These are phyloP conservation scores for Actinernus sp. DNA, from an alignment of 92 coral and sea anemone genomes.

Conservation along the genomic window DNA sequence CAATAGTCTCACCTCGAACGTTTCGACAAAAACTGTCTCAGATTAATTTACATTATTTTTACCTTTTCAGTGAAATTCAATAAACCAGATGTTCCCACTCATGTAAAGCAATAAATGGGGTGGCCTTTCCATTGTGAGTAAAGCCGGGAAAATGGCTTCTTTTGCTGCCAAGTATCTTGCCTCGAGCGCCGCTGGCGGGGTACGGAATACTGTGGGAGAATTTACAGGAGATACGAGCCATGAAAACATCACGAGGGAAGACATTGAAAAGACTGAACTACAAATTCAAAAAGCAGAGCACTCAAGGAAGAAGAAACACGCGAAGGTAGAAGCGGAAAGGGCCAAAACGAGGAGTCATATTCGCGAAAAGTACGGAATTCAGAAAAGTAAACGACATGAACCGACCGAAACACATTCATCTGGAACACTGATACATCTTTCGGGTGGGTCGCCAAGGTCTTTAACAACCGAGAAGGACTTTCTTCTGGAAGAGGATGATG, in stretches of 20 bases:
- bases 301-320: constrained; percentile 52
- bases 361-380: constrained; percentile 79
- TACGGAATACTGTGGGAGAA: constrained; percentile 60
- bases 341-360: constrained; percentile 55
- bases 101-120: no score
- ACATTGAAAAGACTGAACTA: constrained; percentile 67
- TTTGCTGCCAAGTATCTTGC: constrained; percentile 90
- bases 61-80: no score
- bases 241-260: constrained; percentile 62
- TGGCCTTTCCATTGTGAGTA: no score
- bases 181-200: constrained; percentile 62
- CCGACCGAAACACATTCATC: constrained; percentile 70
- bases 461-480: constrained; percentile 74
- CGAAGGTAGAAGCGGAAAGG: constrained; percentile 54
- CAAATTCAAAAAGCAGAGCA: constrained; percentile 61
- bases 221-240: constrained; percentile 53
- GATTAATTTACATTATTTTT: no score
- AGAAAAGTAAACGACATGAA: constrained; percentile 71
- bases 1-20: no score
- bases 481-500: constrained; percentile 57
- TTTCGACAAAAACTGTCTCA: no score
- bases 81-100: no score
- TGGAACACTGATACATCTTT: constrained; percentile 30
- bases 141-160: constrained; percentile 75
- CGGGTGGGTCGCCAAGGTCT: constrained; percentile 3